phyloP scores from a whole-genome alignment of 2,888 invertebrate species.

The Dorcus hopei region DNA sequence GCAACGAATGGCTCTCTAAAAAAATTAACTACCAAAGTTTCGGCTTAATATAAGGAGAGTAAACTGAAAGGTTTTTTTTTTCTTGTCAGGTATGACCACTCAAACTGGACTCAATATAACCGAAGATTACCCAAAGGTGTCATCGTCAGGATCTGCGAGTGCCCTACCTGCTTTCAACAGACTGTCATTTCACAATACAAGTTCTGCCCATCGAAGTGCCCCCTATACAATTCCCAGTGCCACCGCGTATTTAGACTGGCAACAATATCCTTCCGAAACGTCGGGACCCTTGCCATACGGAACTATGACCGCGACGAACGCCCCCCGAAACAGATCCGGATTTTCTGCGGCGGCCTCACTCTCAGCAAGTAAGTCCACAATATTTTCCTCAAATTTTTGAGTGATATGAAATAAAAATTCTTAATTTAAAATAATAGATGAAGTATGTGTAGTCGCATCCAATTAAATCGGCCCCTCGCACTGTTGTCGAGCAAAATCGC shows the following conservation, averaged over 20 bases:
- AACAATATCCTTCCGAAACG: slow-evolving; percentile 24
- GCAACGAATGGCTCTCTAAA: too few relatives aligned
- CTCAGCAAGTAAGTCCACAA: slow-evolving; percentile 64
- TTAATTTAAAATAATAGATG: background rate
- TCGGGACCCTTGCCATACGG: slow-evolving; percentile 22
- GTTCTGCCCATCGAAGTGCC: slow-evolving; percentile 26
- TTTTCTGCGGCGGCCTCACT: slow-evolving; percentile 68
- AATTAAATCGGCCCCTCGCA: background rate
- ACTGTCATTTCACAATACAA: slow-evolving; percentile 32
- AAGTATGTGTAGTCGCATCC: background rate
- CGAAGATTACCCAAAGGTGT: slow-evolving; percentile 38
- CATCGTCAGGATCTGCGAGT: slow-evolving; percentile 30
- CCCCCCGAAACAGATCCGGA: slow-evolving; percentile 50
- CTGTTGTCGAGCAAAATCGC: background rate
- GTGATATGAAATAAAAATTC: background rate
- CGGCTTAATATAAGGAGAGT: too few relatives aligned
- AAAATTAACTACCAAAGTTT: too few relatives aligned
- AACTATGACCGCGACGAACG: slow-evolving; percentile 23
- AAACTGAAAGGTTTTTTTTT: too few relatives aligned
- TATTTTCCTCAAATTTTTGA: background rate
- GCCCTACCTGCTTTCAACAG: slow-evolving; percentile 43
- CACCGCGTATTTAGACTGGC: slow-evolving; percentile 35
- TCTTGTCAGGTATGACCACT: slow-evolving; percentile 30
- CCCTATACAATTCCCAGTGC: slow-evolving; percentile 32
- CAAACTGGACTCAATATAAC: slow-evolving; percentile 24